Conservation (phyloP, 2,113 vertebrate genomes). For the Lathamus discolor region DNA sequence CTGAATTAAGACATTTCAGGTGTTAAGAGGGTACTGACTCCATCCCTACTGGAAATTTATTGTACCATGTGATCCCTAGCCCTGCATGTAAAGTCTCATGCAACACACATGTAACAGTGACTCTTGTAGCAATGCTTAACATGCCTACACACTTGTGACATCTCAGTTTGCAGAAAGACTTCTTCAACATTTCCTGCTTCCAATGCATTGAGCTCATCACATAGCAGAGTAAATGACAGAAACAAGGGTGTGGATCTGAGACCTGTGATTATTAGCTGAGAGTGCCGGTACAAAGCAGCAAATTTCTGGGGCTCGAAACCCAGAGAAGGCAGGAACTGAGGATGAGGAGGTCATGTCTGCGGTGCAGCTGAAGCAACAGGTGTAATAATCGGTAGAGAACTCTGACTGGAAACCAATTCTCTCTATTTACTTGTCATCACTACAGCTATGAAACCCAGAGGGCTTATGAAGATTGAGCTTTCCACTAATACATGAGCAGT, state of each 20-base stretch:
- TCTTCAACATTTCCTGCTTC: slow-evolving; percentile 56
- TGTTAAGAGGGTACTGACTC: neutral
- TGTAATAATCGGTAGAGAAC: neutral
- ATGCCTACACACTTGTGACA: neutral
- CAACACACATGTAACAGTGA: neutral
- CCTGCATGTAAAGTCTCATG: neutral
- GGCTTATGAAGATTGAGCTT: neutral
- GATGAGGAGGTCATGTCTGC: neutral
- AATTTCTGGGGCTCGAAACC: slow-evolving; percentile 12
- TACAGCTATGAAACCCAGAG: neutral
- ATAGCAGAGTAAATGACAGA: slow-evolving; percentile 47
- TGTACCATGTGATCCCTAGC: neutral
- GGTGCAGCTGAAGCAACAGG: neutral
- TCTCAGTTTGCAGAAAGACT: neutral
- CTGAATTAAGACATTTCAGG: neutral
- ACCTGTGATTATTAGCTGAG: slow-evolving; percentile 41
- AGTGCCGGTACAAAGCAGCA: neutral
- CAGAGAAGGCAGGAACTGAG: neutral
- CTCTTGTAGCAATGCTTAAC: neutral
- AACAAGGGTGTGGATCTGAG: slow-evolving; percentile 49
- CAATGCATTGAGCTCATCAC: slow-evolving; percentile 55
- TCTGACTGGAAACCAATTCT: neutral
- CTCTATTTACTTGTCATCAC: neutral
- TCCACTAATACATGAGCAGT: neutral
- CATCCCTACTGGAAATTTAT: neutral